Conservation (phyloP, 2,888 invertebrate genomes). For the Acleris holmiana region DNA sequence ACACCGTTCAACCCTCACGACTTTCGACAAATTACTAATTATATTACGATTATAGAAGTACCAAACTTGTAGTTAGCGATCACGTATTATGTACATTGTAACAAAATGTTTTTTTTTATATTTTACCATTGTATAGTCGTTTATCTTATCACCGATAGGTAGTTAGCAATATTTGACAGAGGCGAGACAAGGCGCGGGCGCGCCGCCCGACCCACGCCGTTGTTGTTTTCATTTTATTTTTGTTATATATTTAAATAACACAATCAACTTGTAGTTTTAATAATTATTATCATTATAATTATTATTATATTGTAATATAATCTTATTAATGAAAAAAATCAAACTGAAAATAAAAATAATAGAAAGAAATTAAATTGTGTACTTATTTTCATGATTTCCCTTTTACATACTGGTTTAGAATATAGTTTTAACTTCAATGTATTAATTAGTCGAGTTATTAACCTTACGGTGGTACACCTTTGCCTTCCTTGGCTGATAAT, state of each 20-base stretch:
- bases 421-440: too few species aligned
- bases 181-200: conserved; percentile 60
- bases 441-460: too few species aligned
- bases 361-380: conserved; percentile 67
- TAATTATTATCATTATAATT: conserved; percentile 80
- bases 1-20: conserved; percentile 60
- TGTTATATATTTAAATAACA: conserved; percentile 84
- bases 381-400: conserved; percentile 42
- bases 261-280: conserved; percentile 83
- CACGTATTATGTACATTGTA: conserved; percentile 83
- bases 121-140: conserved; percentile 84
- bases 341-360: conserved; percentile 83
- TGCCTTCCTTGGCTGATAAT: too few species aligned
- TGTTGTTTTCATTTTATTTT: conserved; percentile 78
- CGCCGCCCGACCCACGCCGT: conserved; percentile 63
- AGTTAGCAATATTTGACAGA: conserved; percentile 73
- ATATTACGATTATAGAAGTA: conserved; percentile 75
- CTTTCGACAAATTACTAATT: conserved; percentile 61
- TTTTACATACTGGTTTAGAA: neutral
- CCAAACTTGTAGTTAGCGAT: conserved; percentile 82
- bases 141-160: conserved; percentile 75
- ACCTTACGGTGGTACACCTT: too few species aligned
- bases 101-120: conserved; percentile 80
- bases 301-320: conserved; percentile 84
- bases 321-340: conserved; percentile 84